Percentiles rank a stretch among this genome's conserved stretches.
Evolutionary conservation across 2,797 vertebrate genomes (phyloP).

Genomic region (Phylloscopus collybita): DNA sequence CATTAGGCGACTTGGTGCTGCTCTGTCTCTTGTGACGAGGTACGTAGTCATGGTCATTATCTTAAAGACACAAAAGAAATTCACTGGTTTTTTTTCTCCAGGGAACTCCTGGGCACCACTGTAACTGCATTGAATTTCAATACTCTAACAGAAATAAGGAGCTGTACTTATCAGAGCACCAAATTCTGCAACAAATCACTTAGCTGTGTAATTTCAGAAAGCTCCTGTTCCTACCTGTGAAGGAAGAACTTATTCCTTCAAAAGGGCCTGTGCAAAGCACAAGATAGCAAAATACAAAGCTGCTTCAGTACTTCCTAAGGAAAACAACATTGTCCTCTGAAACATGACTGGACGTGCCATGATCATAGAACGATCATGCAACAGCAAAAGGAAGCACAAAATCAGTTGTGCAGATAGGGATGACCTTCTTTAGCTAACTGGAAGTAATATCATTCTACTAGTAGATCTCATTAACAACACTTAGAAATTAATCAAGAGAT

Average conservation of each 20-base stretch:
- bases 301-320: background rate
- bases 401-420: background rate
- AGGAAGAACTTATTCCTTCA: too few relatives aligned
- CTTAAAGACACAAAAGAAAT: background rate
- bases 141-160: background rate
- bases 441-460: background rate
- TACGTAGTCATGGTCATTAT: slow-evolving; percentile 71
- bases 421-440: background rate
- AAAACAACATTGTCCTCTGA: background rate
- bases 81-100: background rate
- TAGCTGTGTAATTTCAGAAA: background rate
- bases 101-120: fast-evolving
- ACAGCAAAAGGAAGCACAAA: background rate
- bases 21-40: slow-evolving; percentile 74
- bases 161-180: background rate
- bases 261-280: background rate
- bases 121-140: background rate
- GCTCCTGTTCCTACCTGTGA: background rate
- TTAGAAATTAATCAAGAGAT: too few relatives aligned
- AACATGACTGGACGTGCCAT: fast-evolving
- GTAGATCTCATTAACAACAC: too few relatives aligned
- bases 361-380: fast-evolving
- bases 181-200: background rate
- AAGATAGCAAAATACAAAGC: background rate
- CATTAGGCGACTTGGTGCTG: background rate